phyloP scores from a whole-genome alignment of 2,113 vertebrate genomes.

The Procapra przewalskii region DNA sequence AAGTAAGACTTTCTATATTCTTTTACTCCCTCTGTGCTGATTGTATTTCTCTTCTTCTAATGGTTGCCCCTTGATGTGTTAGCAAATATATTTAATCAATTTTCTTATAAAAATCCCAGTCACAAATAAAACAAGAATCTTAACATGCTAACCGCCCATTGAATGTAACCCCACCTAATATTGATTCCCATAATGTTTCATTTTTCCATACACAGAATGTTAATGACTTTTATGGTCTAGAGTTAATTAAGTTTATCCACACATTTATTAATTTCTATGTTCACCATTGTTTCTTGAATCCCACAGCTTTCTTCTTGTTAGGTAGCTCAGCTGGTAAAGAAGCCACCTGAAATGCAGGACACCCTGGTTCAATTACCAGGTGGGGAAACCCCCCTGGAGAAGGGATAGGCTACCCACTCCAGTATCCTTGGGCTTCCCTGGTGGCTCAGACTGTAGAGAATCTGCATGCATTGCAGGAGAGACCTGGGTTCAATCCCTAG shows the following conservation, averaged over 20 bases:
- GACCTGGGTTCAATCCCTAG: not conserved
- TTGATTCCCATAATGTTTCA: not conserved
- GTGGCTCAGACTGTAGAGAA: not conserved
- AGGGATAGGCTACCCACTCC: not conserved
- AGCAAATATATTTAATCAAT: not conserved
- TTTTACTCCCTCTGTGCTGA: not conserved
- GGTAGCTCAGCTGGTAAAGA: not conserved
- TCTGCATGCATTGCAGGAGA: not conserved
- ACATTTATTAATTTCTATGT: not conserved
- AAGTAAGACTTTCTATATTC: not conserved
- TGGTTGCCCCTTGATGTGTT: not conserved
- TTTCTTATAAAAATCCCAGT: not conserved
- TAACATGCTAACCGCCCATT: not conserved
- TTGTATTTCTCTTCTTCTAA: not conserved
- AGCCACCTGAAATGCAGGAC: not conserved
- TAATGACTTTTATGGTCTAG: not conserved
- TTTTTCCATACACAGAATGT: conserved; percentile 21
- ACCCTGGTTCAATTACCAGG: not conserved
- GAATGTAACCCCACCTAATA: not conserved
- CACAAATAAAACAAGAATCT: conserved; percentile 3
- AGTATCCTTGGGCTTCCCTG: not conserved
- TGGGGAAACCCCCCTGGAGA: not conserved
- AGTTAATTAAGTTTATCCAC: not conserved
- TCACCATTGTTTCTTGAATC: not conserved
- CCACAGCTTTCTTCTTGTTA: not conserved